Base-by-base conservation (phyloP, 1,140 invertebrate species). In the Drosophila novamexicana region DNA sequence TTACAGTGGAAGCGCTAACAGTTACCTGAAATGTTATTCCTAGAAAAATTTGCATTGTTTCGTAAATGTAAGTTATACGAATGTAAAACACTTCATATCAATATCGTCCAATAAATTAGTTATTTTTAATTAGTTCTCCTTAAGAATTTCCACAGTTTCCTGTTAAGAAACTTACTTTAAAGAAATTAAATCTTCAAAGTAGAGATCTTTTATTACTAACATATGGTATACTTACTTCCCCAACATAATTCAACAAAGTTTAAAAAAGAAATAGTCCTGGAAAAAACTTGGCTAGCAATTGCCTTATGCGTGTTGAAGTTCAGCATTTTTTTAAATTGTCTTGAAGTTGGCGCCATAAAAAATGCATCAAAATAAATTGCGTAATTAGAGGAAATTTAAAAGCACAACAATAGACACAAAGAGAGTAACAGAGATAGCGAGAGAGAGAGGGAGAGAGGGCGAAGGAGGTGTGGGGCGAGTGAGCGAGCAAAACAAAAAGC, bases 301-400 rank as follows among this genome's bases (percentile, higher is more conserved):
- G 6, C 14, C 10, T 3, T 22, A 40, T 54, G 70, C 56, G 22
- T n/a, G 39, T 44, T 32, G 6, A 14, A 39, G 3, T 49, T 8
- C 36, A 74, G 56, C 14, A 45, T 49, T 64, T 77, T 77, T 18
- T 14, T 1, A 29, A 70, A 59, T 57, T 9, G 34, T 36, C 16
- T 52, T 73, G 14, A 73, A 77, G 47, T 74, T 74, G 42, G 56
- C 53, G 64, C 63, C 70, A 74, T 77, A 68, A 77, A 77, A 77
- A 68, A 68, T 63, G 75, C 70, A 77, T 74, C 53, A 77, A 74
- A 73, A 77, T 74, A 56, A 77, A 77, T 77, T 74, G 53, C 75
- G 75, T 73, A 77, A 77, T 74, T 77, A 77, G 70, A 57, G 58
- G 75, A 77, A 77, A 74, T 77, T 77, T 74, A 74, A 77, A 74